Conservation (phyloP, 2,113 vertebrate species). For the Chaenogobius annularis region DNA sequence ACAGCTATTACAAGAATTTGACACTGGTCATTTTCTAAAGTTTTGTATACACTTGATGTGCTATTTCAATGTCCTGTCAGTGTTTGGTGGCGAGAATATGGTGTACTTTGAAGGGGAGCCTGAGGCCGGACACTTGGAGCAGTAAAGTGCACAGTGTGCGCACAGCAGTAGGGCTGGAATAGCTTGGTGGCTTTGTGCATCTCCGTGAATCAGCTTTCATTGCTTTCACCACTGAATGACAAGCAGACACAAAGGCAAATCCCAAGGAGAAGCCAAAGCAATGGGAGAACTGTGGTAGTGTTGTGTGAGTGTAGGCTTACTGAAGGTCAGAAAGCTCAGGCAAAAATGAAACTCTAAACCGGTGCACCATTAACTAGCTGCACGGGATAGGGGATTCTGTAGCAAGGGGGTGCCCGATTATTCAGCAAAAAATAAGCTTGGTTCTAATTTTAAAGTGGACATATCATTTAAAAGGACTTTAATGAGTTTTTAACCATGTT, state of each 20-base stretch:
- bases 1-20: not conserved
- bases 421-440: not conserved
- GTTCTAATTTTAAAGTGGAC: not conserved
- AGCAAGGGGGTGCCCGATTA: conserved; percentile 32
- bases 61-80: conserved; percentile 18
- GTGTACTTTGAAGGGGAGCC: conserved; percentile 45
- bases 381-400: conserved; percentile 49
- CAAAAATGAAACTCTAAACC: conserved; percentile 69
- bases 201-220: conserved; percentile 74
- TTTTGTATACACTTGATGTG: conserved; percentile 2
- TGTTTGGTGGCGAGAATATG: conserved; percentile 34
- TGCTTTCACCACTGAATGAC: conserved; percentile 80
- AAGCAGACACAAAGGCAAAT: conserved; percentile 86
- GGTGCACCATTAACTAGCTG: conserved; percentile 65
- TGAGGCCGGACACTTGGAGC: conserved; percentile 45
- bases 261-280: conserved; percentile 61
- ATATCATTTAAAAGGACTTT: too few relatives aligned
- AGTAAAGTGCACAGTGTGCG: conserved; percentile 38
- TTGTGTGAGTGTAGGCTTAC: conserved; percentile 37
- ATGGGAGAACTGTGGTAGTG: conserved; percentile 46
- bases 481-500: too few relatives aligned
- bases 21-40: not conserved
- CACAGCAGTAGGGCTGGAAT: conserved; percentile 55
- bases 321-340: conserved; percentile 73
- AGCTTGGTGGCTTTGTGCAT: conserved; percentile 78